Conservation (phyloP, 2,888 invertebrate genomes). For the Drosophila pseudotakahashii region DNA sequence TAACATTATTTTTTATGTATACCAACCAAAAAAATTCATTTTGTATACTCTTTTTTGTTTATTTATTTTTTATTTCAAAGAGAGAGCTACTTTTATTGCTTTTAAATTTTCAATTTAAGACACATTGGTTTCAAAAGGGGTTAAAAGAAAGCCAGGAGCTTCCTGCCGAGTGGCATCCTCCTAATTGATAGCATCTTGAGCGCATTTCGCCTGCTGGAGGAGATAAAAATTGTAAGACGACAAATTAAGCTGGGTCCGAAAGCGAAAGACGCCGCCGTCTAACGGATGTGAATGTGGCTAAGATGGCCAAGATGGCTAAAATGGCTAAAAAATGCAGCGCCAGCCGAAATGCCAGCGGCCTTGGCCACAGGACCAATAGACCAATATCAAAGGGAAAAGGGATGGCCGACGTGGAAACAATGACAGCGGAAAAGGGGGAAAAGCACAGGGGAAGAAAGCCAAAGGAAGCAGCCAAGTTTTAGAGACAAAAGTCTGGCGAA, state of each 20-base stretch:
- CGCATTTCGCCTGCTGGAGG: conserved; percentile 15
- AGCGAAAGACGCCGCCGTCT: conserved; percentile 23
- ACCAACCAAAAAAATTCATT: not conserved
- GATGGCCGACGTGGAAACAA: conserved; percentile 14
- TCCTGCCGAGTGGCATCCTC: conserved; percentile 7
- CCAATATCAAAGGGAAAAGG: conserved; percentile 23
- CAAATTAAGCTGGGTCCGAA: conserved; percentile 63
- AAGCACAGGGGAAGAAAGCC: not conserved
- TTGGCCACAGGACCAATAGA: conserved; percentile 24
- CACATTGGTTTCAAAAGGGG: not conserved
- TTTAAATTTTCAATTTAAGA: not conserved
- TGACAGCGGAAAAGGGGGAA: conserved; percentile 24
- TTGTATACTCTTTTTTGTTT: no score
- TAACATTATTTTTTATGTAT: not conserved
- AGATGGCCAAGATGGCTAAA: not conserved
- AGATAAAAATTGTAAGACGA: conserved; percentile 68
- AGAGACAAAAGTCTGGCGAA: conserved; percentile 48
- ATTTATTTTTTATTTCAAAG: no score
- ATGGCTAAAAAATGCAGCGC: conserved; percentile 32
- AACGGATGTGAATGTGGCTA: conserved; percentile 26
- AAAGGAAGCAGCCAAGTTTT: conserved; percentile 30
- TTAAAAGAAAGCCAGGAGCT: not conserved
- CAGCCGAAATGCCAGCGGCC: conserved; percentile 16
- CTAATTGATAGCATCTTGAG: conserved; percentile 37
- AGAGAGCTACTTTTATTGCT: no score